These are phyloP conservation scores for Loriculus beryllinus DNA, from an alignment of 2,797 vertebrate species.

Conservation along the genomic window DNA sequence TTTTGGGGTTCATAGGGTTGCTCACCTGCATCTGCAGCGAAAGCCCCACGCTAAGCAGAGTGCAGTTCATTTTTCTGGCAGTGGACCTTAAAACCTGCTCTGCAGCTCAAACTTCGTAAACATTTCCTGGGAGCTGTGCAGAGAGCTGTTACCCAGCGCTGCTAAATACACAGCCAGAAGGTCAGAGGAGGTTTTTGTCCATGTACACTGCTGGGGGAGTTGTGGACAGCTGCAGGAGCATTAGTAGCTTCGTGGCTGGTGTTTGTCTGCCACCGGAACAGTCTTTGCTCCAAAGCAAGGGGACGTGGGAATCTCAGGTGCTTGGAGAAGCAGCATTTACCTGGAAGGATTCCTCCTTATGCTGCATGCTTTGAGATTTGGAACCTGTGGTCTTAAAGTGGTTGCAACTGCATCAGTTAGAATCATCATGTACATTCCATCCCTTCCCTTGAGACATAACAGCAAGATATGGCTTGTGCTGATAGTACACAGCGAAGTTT, in stretches of 20 bases:
- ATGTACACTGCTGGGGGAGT: not conserved
- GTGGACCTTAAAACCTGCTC: not conserved
- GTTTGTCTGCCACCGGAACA: not conserved
- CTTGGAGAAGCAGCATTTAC: not conserved
- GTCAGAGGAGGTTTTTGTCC: not conserved
- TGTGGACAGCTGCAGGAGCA: not conserved
- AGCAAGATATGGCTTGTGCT: not conserved
- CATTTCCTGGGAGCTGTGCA: not conserved
- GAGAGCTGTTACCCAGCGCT: rapidly evolving
- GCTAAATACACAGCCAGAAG: not conserved
- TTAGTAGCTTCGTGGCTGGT: not conserved
- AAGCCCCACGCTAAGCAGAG: rapidly evolving
- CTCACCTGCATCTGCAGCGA: not conserved
- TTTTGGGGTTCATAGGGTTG: not conserved
- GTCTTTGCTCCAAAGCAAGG: not conserved
- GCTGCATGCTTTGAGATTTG: not conserved
- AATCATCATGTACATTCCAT: rapidly evolving
- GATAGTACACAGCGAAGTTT: not conserved
- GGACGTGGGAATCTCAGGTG: rapidly evolving
- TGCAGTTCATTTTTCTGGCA: rapidly evolving
- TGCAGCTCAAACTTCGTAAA: not conserved
- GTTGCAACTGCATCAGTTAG: not conserved
- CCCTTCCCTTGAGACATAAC: not conserved
- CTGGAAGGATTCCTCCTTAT: not conserved
- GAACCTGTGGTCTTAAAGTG: not conserved